These are phyloP conservation scores for Cliona cf. orientalis DNA, from an alignment of 37 sponge, comb jelly and placozoan species.

Conservation along the genomic window DNA sequence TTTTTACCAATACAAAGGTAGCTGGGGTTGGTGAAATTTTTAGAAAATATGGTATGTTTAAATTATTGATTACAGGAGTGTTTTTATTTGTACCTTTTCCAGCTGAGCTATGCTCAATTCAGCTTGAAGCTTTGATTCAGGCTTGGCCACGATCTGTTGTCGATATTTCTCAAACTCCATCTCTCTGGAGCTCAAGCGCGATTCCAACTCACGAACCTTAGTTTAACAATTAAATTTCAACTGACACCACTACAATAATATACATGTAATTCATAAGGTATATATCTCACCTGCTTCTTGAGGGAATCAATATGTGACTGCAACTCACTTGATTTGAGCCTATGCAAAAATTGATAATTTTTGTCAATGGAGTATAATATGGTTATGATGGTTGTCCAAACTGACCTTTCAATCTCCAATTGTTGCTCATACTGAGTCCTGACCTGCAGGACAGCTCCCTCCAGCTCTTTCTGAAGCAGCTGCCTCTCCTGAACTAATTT, in stretches of 20 bases:
- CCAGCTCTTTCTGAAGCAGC: background rate
- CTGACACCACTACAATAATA: background rate
- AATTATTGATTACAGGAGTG: too few relatives aligned
- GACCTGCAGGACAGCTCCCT: constrained; percentile 5
- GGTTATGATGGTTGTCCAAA: background rate
- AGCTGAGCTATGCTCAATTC: constrained; percentile 79
- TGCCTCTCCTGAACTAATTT: background rate
- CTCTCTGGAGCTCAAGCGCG: constrained; percentile 21
- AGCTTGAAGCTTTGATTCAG: constrained; percentile 78
- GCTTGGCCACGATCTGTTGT: constrained; percentile 37
- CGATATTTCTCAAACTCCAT: constrained; percentile 73
- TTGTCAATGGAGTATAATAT: background rate
- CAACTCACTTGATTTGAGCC: constrained; percentile 49
- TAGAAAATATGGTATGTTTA: background rate
- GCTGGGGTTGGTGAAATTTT: background rate
- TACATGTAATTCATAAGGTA: background rate
- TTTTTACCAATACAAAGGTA: too few relatives aligned
- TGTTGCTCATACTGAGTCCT: constrained; percentile 36
- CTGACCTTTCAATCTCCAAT: constrained; percentile 53
- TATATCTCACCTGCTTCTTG: constrained; percentile 51
- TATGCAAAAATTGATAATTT: background rate
- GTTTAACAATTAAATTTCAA: background rate
- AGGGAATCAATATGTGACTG: constrained; percentile 42
- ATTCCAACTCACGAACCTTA: constrained; percentile 61
- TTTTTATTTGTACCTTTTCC: constrained; percentile 88